phyloP scores from a whole-genome alignment of 2,113 vertebrate species.

The Chroicocephalus ridibundus region DNA sequence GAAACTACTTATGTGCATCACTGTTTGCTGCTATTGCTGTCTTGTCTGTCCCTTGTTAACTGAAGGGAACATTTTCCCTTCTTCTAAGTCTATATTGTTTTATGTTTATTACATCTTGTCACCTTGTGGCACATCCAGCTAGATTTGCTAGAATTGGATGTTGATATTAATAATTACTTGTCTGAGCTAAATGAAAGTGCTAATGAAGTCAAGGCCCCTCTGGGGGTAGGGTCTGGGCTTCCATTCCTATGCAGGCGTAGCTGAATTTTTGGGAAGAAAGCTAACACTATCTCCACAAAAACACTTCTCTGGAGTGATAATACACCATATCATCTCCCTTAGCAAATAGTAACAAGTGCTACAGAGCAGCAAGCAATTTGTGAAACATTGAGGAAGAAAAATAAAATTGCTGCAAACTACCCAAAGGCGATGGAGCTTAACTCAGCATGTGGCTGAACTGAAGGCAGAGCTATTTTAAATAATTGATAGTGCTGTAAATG shows the following conservation, averaged over 20 bases:
- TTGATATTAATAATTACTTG: conserved; percentile 58
- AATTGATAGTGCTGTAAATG: conserved; percentile 44
- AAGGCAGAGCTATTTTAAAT: conserved; percentile 53
- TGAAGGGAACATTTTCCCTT: neutral
- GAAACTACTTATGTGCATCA: neutral
- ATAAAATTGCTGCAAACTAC: neutral
- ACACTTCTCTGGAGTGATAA: neutral
- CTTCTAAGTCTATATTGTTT: neutral
- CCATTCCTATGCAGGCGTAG: neutral
- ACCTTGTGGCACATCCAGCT: conserved; percentile 29
- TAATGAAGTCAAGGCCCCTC: conserved; percentile 45
- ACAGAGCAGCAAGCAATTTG: neutral
- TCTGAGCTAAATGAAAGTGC: conserved; percentile 52
- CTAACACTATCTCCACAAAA: neutral
- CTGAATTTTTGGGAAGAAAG: conserved; percentile 29
- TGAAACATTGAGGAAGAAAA: neutral
- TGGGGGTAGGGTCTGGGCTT: neutral
- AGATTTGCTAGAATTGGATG: conserved; percentile 42
- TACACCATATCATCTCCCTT: neutral
- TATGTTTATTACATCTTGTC: conserved; percentile 43
- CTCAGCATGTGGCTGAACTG: conserved; percentile 34
- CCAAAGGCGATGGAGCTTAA: conserved; percentile 25
- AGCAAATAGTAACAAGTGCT: conserved; percentile 31
- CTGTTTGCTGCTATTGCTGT: neutral
- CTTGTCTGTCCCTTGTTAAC: neutral